Evolutionary conservation across 2,888 invertebrate species (phyloP).

Genomic region (Cosmorhoe ocellata): DNA sequence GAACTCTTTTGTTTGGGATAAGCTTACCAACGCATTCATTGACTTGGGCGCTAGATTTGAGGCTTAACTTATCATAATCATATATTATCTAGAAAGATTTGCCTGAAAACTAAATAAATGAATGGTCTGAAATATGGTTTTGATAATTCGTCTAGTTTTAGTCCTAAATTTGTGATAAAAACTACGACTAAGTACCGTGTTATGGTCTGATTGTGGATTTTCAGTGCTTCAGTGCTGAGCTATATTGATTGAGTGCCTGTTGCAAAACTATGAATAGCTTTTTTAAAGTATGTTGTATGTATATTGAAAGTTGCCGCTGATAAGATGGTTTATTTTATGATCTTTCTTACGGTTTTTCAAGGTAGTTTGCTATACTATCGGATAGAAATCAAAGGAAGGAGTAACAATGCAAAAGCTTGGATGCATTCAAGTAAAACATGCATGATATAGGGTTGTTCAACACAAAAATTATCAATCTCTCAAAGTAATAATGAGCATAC

Average conservation of each 20-base stretch:
- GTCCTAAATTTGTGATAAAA: neutral
- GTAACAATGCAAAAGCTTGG: slow-evolving; percentile 7
- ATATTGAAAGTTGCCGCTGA: no score
- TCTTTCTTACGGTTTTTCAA: no score
- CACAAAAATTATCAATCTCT: no score
- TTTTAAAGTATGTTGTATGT: no score
- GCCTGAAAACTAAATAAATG: neutral
- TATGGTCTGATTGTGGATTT: neutral
- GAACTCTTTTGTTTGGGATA: slow-evolving; percentile 8
- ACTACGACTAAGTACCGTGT: neutral
- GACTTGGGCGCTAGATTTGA: no score
- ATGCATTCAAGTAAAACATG: slow-evolving; percentile 5
- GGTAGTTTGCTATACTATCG: no score
- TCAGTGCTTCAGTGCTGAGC: slow-evolving; percentile 9
- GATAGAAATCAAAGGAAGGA: neutral
- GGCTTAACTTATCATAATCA: no score
- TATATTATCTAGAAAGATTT: neutral
- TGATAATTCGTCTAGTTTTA: neutral
- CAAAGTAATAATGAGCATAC: no score
- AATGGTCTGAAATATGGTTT: neutral
- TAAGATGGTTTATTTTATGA: no score
- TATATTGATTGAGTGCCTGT: slow-evolving; percentile 2
- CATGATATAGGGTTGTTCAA: neutral
- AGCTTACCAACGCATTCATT: no score
- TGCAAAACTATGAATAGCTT: neutral